Evolutionary conservation across 2,888 invertebrate genomes (phyloP).

Genomic region (Parochlus steinenii): DNA sequence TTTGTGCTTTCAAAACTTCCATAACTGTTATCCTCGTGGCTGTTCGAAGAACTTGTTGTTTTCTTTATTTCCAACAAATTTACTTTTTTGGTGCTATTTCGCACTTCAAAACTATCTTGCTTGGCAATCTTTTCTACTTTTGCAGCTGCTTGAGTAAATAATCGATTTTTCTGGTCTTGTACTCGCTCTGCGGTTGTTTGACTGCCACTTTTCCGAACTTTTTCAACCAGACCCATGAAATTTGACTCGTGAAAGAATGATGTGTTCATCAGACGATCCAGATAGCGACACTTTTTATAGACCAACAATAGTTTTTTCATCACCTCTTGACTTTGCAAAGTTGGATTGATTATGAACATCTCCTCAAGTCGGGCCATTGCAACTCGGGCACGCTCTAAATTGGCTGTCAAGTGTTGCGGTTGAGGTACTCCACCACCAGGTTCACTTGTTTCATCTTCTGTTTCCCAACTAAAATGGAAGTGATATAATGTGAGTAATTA

Average conservation of each 20-base stretch:
- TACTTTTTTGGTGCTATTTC: constrained; percentile 8
- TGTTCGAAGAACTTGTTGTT: constrained; percentile 9
- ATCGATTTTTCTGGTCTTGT: constrained; percentile 48
- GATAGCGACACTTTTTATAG: constrained; percentile 71
- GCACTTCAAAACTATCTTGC: background rate
- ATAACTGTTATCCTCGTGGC: constrained; percentile 12
- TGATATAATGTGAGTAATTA: too few species aligned
- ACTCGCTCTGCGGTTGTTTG: constrained; percentile 45
- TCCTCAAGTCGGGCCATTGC: constrained; percentile 62
- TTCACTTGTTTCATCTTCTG: constrained; percentile 44
- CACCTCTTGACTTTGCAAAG: constrained; percentile 56
- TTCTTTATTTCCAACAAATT: constrained; percentile 8
- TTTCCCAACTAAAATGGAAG: constrained; percentile 66
- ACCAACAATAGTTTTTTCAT: constrained; percentile 65
- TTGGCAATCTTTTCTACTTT: background rate
- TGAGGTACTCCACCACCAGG: constrained; percentile 22
- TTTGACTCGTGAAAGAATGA: constrained; percentile 71
- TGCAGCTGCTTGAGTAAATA: constrained; percentile 18
- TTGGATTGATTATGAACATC: constrained; percentile 60
- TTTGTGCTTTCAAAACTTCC: constrained; percentile 12
- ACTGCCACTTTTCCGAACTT: constrained; percentile 55
- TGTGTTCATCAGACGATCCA: constrained; percentile 73
- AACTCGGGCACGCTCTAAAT: constrained; percentile 58
- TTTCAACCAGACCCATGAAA: constrained; percentile 56
- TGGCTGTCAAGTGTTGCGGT: constrained; percentile 46